Conservation (phyloP, 2,888 invertebrate species). For the Orchestes rusci region DNA sequence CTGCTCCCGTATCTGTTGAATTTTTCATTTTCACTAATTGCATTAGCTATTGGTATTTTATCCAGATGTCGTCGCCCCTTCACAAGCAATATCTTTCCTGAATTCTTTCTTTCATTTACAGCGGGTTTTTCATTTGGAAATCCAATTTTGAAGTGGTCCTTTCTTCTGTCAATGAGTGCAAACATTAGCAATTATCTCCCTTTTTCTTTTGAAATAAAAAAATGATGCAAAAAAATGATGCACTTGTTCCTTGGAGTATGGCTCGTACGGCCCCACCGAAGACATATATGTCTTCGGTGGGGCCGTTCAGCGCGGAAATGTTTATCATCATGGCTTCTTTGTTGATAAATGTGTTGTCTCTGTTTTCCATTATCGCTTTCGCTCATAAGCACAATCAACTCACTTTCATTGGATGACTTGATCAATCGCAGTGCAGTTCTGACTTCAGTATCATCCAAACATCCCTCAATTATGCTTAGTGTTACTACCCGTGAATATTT, state of each 20-base stretch:
- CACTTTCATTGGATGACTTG: constrained; percentile 3
- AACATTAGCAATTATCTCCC: neutral
- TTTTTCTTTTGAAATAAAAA: neutral
- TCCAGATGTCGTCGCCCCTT: constrained; percentile 4
- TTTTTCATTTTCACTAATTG: constrained; percentile 3
- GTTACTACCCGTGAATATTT: constrained; percentile 1
- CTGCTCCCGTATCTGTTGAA: constrained; percentile 9
- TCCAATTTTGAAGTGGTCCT: constrained; percentile 21
- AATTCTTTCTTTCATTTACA: constrained; percentile 3
- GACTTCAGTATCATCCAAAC: too few relatives aligned
- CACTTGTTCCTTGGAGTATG: constrained; percentile 6
- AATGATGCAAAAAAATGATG: constrained; percentile 1
- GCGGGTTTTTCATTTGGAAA: constrained; percentile 1
- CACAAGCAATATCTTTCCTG: too few relatives aligned
- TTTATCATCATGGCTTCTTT: neutral
- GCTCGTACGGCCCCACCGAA: constrained; percentile 8
- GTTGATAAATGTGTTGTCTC: constrained; percentile 4
- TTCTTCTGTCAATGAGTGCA: constrained; percentile 22
- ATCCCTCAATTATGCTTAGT: constrained; percentile 5
- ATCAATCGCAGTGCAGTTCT: constrained; percentile 2
- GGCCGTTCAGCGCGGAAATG: too few relatives aligned
- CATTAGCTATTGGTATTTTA: constrained; percentile 8
- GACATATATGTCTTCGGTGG: constrained; percentile 7
- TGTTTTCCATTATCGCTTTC: constrained; percentile 6
- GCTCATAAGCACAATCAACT: constrained; percentile 5